phyloP scores from a whole-genome alignment of 1,140 invertebrate species.

The Lasaia peninsularis region DNA sequence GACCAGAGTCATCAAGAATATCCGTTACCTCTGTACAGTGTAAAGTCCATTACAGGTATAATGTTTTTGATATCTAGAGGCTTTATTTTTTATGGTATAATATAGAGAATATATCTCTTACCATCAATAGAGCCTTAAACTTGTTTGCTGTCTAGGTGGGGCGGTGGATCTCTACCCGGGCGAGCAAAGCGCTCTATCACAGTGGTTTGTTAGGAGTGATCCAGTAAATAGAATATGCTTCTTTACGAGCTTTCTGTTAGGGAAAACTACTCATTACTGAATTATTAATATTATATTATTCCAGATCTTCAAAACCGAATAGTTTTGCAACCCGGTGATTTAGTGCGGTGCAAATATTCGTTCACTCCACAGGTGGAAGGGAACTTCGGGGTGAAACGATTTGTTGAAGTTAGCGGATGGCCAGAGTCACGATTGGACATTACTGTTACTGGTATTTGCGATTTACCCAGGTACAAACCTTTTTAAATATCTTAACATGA shows the following conservation, averaged over 20 bases:
- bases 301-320: conserved; percentile 34
- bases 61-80: no score
- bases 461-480: conserved; percentile 52
- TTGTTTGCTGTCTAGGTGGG: no score
- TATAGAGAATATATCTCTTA: no score
- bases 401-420: conserved; percentile 64
- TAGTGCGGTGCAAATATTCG: conserved; percentile 62
- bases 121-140: no score
- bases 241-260: no score
- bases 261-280: conserved; percentile 11
- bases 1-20: conserved; percentile 27
- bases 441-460: conserved; percentile 56
- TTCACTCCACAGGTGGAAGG: conserved; percentile 61
- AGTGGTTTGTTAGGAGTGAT: no score
- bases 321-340: conserved; percentile 55
- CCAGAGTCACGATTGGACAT: conserved; percentile 56
- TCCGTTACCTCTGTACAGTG: conserved; percentile 41
- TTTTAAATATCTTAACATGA: background rate
- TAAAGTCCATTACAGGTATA: conserved; percentile 40
- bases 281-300: conserved; percentile 1
- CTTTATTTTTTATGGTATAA: no score
- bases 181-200: no score
- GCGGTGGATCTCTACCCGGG: no score
- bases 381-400: conserved; percentile 51
- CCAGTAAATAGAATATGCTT: no score